Evolutionary conservation across 1,140 invertebrate species (phyloP), one percentile per base, ranked within the genome.

Genomic region (Drosophila ficusphila): DNA sequence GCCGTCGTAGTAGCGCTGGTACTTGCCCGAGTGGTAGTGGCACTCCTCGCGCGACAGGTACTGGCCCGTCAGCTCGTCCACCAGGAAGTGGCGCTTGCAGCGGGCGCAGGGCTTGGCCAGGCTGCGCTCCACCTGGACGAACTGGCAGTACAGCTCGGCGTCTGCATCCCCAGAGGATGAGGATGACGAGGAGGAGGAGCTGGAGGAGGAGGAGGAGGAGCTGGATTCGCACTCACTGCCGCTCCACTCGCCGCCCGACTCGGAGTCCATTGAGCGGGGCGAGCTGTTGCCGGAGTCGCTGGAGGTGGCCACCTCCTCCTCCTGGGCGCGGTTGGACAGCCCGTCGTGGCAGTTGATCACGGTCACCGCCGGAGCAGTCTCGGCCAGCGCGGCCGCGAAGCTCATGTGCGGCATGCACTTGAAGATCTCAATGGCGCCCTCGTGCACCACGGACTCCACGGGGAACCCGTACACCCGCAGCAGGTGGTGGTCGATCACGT

Each of bases 11-110:
- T 91, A 82, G 77, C 90, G 79, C 36, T 77, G 27, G 18, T 95
- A 78, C 64, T 95, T 96, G 3, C 96, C 97, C 94, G 95, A 97
- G 83, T 98, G 97, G 89, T 97, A 96, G 0, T 92, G 53, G 91
- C 97, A 98, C 16, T 93, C 91, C 44, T 97, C 95, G 23, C 93
- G 89, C 0, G 92, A 93, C 2, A 95, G 71, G 83, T 96, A 96
- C 68, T 95, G 93, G 12, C 95, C 95, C 16, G 92, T 92, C 3
- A 49, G 52, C 21, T 93, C 92, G 12, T 93, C 92, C 18, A 96
- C 93, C 61, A 93, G 92, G 89, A 97, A 98, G 21, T 92, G 92
- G 67, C 93, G 93, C 23, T 93, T 92, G 92, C 97, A 98, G 25
- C 97, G 93, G 6, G 93, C 93, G 91, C 97, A 98, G 9, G 92